Evolutionary conservation across 2,113 vertebrate genomes (phyloP).

Genomic region (Oncorhynchus clarkii): DNA sequence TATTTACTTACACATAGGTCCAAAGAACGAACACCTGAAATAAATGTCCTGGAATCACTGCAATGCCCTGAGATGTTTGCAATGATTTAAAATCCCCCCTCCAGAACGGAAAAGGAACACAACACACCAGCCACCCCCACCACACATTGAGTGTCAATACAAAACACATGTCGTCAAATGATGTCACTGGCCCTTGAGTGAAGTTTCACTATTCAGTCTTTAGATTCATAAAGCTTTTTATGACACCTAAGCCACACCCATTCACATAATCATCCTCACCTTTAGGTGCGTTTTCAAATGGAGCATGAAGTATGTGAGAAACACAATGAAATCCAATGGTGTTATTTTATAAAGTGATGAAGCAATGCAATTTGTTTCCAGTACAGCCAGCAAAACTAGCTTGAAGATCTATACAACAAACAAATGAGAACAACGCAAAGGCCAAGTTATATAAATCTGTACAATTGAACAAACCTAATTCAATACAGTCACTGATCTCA

Average conservation of each 20-base stretch:
- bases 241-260: constrained; percentile 8
- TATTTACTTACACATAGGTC: too few relatives aligned
- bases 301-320: background rate
- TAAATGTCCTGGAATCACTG: too few relatives aligned
- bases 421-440: background rate
- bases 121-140: too few relatives aligned
- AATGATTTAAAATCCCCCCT: too few relatives aligned
- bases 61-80: too few relatives aligned
- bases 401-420: constrained; percentile 13
- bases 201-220: background rate
- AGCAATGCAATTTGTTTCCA: constrained; percentile 17
- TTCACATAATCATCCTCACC: background rate
- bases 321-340: constrained; percentile 22
- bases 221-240: background rate
- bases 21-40: too few relatives aligned
- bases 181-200: background rate
- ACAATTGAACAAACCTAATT: background rate
- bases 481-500: background rate
- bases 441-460: background rate
- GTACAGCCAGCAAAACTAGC: constrained; percentile 54
- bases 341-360: constrained; percentile 26
- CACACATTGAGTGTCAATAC: background rate
- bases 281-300: background rate
- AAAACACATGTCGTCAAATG: background rate
- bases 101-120: too few relatives aligned